These are phyloP conservation scores for Lampris incognitus DNA, from an alignment of 2,113 vertebrate species.

Conservation along the genomic window DNA sequence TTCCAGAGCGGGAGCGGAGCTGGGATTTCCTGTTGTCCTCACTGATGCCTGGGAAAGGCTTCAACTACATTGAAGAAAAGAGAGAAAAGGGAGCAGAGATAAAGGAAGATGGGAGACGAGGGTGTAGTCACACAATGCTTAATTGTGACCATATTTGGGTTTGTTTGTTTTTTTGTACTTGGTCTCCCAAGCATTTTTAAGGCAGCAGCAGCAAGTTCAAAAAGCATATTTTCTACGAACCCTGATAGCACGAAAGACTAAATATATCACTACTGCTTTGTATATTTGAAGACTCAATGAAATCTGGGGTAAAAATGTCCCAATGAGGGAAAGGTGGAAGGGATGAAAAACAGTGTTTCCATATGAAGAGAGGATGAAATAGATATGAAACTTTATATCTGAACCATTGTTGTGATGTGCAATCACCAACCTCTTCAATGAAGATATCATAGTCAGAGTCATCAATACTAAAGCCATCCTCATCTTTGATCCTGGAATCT, in stretches of 20 bases:
- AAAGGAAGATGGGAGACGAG: background rate
- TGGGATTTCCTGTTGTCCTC: conserved; percentile 83
- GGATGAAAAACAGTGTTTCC: too few relatives aligned
- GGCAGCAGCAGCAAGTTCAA: too few relatives aligned
- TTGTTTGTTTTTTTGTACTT: too few relatives aligned
- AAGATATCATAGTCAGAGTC: conserved; percentile 92
- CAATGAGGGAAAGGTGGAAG: too few relatives aligned
- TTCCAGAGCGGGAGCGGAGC: conserved; percentile 78
- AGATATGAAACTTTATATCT: background rate
- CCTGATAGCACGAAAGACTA: background rate
- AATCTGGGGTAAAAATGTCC: too few relatives aligned
- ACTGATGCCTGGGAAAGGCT: conserved; percentile 83
- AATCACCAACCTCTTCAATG: conserved; percentile 88
- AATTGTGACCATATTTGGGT: too few relatives aligned
- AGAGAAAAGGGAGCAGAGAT: background rate
- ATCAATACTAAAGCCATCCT: conserved; percentile 86
- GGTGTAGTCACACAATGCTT: background rate
- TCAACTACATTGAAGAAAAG: conserved; percentile 77
- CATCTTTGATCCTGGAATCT: conserved; percentile 77
- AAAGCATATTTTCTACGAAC: too few relatives aligned
- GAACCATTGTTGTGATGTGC: background rate
- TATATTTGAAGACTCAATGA: background rate
- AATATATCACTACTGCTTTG: background rate
- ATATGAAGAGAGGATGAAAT: too few relatives aligned
- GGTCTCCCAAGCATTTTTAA: too few relatives aligned